Percentiles rank a stretch among this genome's conserved stretches.
Evolutionary conservation across 2,113 vertebrate species (phyloP).

Genomic region (Pagrus major): DNA sequence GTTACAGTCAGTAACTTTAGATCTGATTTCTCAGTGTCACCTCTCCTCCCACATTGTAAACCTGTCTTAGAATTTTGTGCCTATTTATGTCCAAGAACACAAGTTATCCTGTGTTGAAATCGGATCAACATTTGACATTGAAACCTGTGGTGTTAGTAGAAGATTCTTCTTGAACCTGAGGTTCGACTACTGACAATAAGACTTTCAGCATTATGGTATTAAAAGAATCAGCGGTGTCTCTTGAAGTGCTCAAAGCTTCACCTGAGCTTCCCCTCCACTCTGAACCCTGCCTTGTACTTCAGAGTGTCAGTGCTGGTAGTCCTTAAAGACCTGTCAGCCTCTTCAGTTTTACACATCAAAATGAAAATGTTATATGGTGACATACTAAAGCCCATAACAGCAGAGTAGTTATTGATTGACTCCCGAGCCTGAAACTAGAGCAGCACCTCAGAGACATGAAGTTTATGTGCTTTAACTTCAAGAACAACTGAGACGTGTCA

Average conservation of each 20-base stretch:
- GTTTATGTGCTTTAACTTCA: constrained; percentile 8
- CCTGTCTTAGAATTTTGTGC: neutral
- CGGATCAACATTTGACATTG: neutral
- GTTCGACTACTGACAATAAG: neutral
- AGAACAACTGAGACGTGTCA: constrained; percentile 4
- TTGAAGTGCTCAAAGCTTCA: neutral
- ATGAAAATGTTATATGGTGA: neutral
- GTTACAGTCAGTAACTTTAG: neutral
- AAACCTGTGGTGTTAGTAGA: neutral
- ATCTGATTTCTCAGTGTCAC: neutral
- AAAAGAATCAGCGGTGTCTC: neutral
- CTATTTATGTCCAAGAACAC: neutral
- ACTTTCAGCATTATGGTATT: neutral
- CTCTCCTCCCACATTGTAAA: too few species aligned
- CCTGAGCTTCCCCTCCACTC: neutral
- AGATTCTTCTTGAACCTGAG: neutral
- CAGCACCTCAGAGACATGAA: constrained; percentile 21
- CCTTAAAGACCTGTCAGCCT: neutral
- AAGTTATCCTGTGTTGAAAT: neutral
- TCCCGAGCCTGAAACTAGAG: constrained; percentile 20
- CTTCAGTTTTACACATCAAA: constrained; percentile 3
- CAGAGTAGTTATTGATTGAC: neutral
- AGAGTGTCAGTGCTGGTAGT: neutral
- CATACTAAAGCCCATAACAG: neutral
- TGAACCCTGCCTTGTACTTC: neutral